Evolutionary conservation across 2,888 invertebrate genomes (phyloP).

Genomic region (Anodontia alba): DNA sequence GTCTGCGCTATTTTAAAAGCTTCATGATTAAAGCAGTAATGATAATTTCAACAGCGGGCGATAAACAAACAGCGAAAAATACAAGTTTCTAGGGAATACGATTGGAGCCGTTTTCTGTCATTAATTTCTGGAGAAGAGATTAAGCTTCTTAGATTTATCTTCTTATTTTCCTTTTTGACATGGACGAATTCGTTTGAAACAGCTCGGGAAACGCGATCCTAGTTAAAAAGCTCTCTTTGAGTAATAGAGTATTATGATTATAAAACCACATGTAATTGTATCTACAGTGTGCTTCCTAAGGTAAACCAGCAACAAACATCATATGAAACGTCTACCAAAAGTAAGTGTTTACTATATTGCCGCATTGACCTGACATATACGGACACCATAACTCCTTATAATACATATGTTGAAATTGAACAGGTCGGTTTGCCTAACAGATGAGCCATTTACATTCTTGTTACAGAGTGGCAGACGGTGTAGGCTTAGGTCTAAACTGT

Average conservation of each 20-base stretch:
- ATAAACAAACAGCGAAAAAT: conserved; percentile 37
- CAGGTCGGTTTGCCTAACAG: too few relatives aligned
- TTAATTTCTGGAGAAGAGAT: conserved; percentile 58
- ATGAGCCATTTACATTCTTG: too few relatives aligned
- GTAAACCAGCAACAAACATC: too few relatives aligned
- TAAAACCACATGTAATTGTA: conserved; percentile 13
- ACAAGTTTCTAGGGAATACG: conserved; percentile 56
- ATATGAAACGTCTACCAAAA: too few relatives aligned
- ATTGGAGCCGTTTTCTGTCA: conserved; percentile 61
- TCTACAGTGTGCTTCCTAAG: background rate
- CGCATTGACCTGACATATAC: too few relatives aligned
- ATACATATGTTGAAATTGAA: too few relatives aligned
- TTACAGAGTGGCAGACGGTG: too few relatives aligned
- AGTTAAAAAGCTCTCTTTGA: conserved; percentile 59
- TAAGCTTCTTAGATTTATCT: conserved; percentile 61
- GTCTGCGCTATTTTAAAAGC: background rate
- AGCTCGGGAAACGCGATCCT: conserved; percentile 61
- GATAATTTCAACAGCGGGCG: conserved; percentile 17
- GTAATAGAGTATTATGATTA: conserved; percentile 45
- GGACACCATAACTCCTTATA: too few relatives aligned
- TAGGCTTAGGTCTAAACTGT: too few relatives aligned
- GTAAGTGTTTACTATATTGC: too few relatives aligned
- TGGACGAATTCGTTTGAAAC: conserved; percentile 65
- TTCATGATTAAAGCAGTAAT: conserved; percentile 5
- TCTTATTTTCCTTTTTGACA: conserved; percentile 63